phyloP scores from a whole-genome alignment of 2,113 vertebrate genomes.

The Hippotragus niger region DNA sequence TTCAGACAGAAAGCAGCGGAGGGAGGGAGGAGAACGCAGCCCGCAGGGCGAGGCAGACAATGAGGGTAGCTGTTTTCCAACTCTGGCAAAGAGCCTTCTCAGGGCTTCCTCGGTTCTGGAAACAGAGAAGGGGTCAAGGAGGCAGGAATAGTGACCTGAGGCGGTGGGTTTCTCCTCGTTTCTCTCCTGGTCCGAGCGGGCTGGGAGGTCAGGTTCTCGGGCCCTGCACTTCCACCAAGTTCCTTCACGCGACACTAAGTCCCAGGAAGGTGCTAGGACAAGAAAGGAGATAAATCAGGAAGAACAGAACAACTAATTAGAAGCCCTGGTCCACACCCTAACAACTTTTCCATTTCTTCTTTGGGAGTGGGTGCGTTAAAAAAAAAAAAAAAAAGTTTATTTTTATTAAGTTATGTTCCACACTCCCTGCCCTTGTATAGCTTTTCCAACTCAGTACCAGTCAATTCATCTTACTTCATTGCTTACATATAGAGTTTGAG shows the following conservation, averaged over 20 bases:
- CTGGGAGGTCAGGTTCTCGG: not conserved
- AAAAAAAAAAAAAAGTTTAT: constrained; percentile 35
- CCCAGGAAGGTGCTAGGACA: not conserved
- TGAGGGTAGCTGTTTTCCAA: constrained; percentile 35
- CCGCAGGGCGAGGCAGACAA: constrained; percentile 26
- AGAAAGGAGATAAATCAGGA: not conserved
- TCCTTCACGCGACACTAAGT: not conserved
- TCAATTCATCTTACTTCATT: constrained; percentile 57
- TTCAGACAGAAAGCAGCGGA: constrained; percentile 46
- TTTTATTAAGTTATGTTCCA: constrained; percentile 70
- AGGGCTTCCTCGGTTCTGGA: constrained; percentile 52
- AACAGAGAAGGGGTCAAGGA: constrained; percentile 70
- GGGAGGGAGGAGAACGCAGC: not conserved
- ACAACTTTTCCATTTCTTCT: constrained; percentile 67
- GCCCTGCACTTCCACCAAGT: not conserved
- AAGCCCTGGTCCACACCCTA: constrained; percentile 47
- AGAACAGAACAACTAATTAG: constrained; percentile 32
- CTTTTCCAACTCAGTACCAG: constrained; percentile 53
- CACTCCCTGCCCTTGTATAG: constrained; percentile 60
- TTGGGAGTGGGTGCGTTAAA: constrained; percentile 2
- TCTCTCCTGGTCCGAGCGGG: not conserved
- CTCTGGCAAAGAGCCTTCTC: constrained; percentile 49
- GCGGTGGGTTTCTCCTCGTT: not conserved
- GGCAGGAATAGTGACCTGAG: constrained; percentile 55
- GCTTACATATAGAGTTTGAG: constrained; percentile 15